A percentile compares a stretch with the other conserved stretches of the same genome.
Conservation (phyloP, 2,888 invertebrate species). For the Callosobruchus maculatus region DNA sequence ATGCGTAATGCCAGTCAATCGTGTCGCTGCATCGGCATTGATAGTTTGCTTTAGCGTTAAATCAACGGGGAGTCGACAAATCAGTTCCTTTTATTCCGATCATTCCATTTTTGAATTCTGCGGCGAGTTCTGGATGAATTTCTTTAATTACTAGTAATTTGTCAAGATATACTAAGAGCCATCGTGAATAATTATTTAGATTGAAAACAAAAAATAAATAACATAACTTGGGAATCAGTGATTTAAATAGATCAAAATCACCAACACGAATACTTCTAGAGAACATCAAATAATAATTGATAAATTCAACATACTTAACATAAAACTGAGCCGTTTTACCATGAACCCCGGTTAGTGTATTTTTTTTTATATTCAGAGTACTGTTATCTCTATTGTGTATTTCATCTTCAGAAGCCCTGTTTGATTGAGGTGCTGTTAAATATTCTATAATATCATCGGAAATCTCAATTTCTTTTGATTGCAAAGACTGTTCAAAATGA, state of each 20-base stretch:
- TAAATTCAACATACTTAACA: constrained; percentile 10
- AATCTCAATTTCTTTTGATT: constrained; percentile 1
- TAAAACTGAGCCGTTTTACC: constrained; percentile 15
- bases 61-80: constrained; percentile 5
- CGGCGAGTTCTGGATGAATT: constrained; percentile 1
- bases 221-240: constrained; percentile 7
- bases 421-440: too few species aligned
- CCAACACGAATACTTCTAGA: constrained; percentile 9
- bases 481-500: constrained; percentile 10
- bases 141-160: constrained; percentile 1
- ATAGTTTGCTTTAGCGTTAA: constrained; percentile 29
- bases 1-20: constrained; percentile 9
- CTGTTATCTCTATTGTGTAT: constrained; percentile 1
- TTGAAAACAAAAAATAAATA: constrained; percentile 9
- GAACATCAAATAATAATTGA: constrained; percentile 14
- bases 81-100: constrained; percentile 4
- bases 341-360: too few species aligned
- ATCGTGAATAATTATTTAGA: constrained; percentile 4
- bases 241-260: constrained; percentile 10
- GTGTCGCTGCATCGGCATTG: constrained; percentile 24
- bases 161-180: constrained; percentile 3
- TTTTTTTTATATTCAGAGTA: not conserved
- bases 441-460: constrained; percentile 3
- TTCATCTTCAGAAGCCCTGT: too few species aligned
- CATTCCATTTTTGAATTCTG: not conserved